Base-by-base conservation (phyloP, 2,797 vertebrate genomes). In the Atherinosoma microstoma region DNA sequence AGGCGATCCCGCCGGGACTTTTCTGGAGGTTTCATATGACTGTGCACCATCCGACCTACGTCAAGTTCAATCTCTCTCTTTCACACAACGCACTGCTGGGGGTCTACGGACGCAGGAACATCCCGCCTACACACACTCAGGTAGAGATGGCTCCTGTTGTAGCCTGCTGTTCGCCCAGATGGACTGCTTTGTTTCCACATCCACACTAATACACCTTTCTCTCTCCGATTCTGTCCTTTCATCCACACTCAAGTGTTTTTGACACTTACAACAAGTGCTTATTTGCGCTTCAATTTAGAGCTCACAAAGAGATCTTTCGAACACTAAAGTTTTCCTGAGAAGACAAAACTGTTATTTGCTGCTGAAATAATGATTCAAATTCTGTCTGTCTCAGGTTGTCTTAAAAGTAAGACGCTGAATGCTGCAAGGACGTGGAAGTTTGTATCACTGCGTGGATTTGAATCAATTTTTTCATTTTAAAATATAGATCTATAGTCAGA, bases 1-100 rank as follows among this genome's bases (percentile, higher is more conserved):
- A 99, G 87, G 95, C 95, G 1, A 96, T 99, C 73, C 98, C 97
- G 0, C 97, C 98, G 0, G 97, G 97, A 60, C 95, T 98, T 24
- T 99, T 99, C 92, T 99, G 98, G 98, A 96, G 97, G 88, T 99
- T 98, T 92, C 97, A 98, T 82, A 96, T 99, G 78, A 97, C 87
- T 12, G 95, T 98, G 64, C 97, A 98, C 86, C 97, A 97, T 86
- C 96, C 97, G 0, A 81, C 97, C 91, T 97, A 98, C 92, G 93
- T 98, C 92, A 98, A 98, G 91, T 98, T 98, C 84, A 98, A 98
- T 88, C 94, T 98, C 58, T 98, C 97, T 0, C 94, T 98, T 76
- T 97, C 97, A 0, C 97, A 97, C 91, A 97, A 97, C 68, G 97
- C 97, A 34, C 91, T 98, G 78, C 94, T 98, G 82, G 97, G 97